Evolutionary conservation across 2,113 vertebrate genomes (phyloP).

Genomic region (Edolisoma coerulescens): DNA sequence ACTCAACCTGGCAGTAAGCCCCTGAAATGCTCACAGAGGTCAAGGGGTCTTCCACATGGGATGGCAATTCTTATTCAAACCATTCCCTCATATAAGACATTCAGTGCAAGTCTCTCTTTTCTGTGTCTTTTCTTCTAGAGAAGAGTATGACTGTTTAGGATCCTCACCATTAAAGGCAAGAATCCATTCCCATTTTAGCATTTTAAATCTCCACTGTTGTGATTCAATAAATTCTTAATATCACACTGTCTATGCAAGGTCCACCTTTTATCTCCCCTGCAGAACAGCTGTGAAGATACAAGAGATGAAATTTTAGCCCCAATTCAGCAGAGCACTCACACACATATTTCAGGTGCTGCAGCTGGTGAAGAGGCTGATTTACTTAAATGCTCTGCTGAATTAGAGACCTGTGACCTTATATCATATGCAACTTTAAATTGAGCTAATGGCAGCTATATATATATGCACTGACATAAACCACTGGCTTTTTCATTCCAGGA

Average conservation of each 20-base stretch:
- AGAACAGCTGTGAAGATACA: neutral
- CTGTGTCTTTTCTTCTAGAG: neutral
- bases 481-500: neutral
- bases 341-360: neutral
- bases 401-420: neutral
- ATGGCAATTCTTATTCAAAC: constrained; percentile 25
- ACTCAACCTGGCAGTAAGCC: neutral
- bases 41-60: neutral
- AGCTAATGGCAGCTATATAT: neutral
- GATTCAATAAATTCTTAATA: neutral
- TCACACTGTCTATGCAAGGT: rapidly evolving
- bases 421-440: neutral
- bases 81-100: neutral
- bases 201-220: neutral
- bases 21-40: neutral
- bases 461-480: neutral
- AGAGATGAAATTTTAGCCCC: neutral
- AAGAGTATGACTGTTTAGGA: neutral
- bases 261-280: neutral
- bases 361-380: neutral
- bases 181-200: neutral
- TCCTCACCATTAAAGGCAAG: neutral
- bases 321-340: neutral
- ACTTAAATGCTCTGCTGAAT: neutral
- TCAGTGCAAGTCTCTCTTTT: neutral